phyloP scores from a whole-genome alignment of 2,888 invertebrate species.

The Ormyrus thymus region DNA sequence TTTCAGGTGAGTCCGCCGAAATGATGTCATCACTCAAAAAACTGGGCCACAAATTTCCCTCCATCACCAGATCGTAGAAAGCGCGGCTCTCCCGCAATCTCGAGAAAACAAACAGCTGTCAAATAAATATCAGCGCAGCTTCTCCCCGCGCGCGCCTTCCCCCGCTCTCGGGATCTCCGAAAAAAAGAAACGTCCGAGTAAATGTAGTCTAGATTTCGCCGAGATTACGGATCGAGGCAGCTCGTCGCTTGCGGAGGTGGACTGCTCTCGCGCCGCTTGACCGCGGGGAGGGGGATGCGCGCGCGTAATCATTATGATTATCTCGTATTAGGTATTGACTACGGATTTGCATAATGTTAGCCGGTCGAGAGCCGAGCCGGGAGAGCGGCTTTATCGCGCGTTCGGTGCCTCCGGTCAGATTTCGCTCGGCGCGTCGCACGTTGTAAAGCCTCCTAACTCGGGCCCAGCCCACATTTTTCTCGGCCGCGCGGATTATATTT shows the following conservation, averaged over 20 bases:
- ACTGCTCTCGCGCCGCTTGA: too few relatives aligned
- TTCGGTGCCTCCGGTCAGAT: slow-evolving; percentile 45
- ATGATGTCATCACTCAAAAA: neutral
- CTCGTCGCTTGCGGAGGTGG: too few relatives aligned
- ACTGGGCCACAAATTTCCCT: neutral
- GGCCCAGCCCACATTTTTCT: slow-evolving; percentile 55
- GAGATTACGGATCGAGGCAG: too few relatives aligned
- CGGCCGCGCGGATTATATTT: slow-evolving; percentile 48
- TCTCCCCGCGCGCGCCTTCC: neutral
- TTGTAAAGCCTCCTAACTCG: slow-evolving; percentile 55
- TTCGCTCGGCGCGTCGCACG: slow-evolving; percentile 45
- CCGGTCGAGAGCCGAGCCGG: slow-evolving; percentile 60
- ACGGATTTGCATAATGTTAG: slow-evolving; percentile 73
- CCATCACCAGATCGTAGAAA: slow-evolving; percentile 19
- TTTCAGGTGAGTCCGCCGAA: too few relatives aligned
- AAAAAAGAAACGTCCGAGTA: slow-evolving; percentile 1
- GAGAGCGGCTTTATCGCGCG: slow-evolving; percentile 20
- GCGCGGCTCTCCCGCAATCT: neutral
- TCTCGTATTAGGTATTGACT: slow-evolving; percentile 75
- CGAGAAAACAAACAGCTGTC: slow-evolving; percentile 26
- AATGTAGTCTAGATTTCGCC: neutral
- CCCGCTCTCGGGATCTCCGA: too few relatives aligned
- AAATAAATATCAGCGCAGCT: slow-evolving; percentile 9
- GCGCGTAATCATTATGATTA: slow-evolving; percentile 74
- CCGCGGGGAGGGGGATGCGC: neutral